Evolutionary conservation across 2,888 invertebrate genomes (phyloP), one percentile per base, ranked within the genome.

Genomic region (Diplolepis rosae): DNA sequence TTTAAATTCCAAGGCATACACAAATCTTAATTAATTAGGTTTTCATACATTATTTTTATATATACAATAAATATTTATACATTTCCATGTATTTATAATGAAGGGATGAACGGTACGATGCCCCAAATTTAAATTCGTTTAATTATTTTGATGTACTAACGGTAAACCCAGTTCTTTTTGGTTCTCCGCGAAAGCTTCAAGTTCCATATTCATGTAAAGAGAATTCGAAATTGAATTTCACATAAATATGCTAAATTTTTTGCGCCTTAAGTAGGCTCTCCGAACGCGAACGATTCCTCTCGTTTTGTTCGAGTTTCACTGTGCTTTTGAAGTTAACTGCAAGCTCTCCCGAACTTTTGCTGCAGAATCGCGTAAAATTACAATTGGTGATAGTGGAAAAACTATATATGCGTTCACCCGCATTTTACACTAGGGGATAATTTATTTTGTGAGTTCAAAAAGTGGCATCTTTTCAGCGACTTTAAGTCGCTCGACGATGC

Each of bases 231-330:
- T 39, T 61, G 39, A 61, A 61, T 61, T 61, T 61, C 24, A 39
- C 27, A 61, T 61, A 61, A 61, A 61, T 42, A 61, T 61, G 61
- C 39, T 24, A 27, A 61, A 39, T 42, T 61, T 54, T 61, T 61
- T 27, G 13, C 39, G 61, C 27, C 39, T 61, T 61, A 61, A 61
- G 61, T 61, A 61, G 61, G 39, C 39, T 61, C 61, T 61, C 27
- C 61, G 3, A 22, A 22, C 11, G 4, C 7, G 18, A 48, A 22
- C 18, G 61, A 39, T 61, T 39, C 61, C 61, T 27, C 39, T 61
- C 9, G 7, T 61, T 35, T 22, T 13, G 39, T 61, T 61, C 61
- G 15, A 61, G 15, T 61, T 42, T 61, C 39, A 42, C 22, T 39
- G 42, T 15, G 2, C 35, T 61, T 61, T 42, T 61, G 13, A 39